Evolutionary conservation across 2,113 vertebrate species (phyloP), one percentile per base, ranked within the genome.

Genomic region (Grantiella picta): DNA sequence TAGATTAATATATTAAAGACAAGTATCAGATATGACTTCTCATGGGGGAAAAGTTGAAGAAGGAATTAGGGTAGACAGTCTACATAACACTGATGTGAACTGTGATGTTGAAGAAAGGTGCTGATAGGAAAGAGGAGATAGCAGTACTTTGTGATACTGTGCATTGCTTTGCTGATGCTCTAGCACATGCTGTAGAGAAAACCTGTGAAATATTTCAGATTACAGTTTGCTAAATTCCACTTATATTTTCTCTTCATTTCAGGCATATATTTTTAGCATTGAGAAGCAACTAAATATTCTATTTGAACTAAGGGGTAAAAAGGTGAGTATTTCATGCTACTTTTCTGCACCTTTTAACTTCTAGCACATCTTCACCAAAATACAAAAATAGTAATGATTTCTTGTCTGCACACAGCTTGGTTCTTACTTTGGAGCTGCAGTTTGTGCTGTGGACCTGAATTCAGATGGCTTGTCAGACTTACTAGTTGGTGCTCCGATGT

Each of bases 401-500:
- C 28, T 66, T 86, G 17, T 94, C 70, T 80, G 29, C 84, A 47
- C 31, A 25, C 92, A 99, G 99, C 98, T 99, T 76, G 99, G 99
- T 66, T 99, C 99, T 10, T 99, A 99, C 89, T 99, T 99, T 29
- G 99, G 99, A 90, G 98, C 99, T 81, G 98, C 99, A 68, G 87
- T 99, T 57, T 99, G 99, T 85, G 99, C 96, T 0, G 98, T 99
- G 80, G 99, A 99, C 96, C 98, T 99, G 93, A 99, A 99, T 7
- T 97, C 97, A 11, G 99, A 99, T 45, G 99, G 99, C 47, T 97
- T 99, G 33, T 99, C 99, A 7, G 99, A 99, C 86, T 97, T 99
- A 44, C 96, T 99, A 15, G 99, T 99, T 2, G 99, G 99, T 18
- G 99, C 99, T 19, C 99, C 99, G 5, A 98, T 99, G 99, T 97